phyloP scores from a whole-genome alignment of 2,888 invertebrate species.

The Ecdyonurus torrentis region DNA sequence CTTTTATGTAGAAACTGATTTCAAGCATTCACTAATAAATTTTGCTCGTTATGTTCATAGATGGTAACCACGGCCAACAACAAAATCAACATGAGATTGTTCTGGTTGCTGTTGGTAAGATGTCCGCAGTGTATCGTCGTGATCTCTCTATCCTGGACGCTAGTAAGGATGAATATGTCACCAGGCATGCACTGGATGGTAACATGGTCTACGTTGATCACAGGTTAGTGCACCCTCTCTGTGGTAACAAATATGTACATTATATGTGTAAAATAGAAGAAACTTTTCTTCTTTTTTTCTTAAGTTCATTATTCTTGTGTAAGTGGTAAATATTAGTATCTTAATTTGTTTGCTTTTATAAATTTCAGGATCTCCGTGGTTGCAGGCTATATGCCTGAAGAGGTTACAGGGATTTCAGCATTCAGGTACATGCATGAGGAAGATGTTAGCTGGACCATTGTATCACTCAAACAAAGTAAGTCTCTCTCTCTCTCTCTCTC shows the following conservation, averaged over 20 bases:
- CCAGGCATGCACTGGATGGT: conserved; percentile 76
- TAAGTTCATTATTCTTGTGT: too few species aligned
- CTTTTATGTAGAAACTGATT: too few species aligned
- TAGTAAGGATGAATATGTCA: conserved; percentile 71
- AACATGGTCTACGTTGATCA: conserved; percentile 82
- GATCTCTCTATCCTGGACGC: conserved; percentile 44
- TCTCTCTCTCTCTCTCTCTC: too few species aligned
- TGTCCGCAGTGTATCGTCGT: conserved; percentile 32
- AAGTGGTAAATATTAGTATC: too few species aligned
- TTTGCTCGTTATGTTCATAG: too few species aligned
- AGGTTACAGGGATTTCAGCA: conserved; percentile 73
- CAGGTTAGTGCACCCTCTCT: conserved; percentile 23
- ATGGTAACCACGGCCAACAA: too few species aligned
- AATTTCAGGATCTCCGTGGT: conserved; percentile 66
- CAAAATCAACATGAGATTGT: conserved; percentile 5
- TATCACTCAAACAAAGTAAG: conserved; percentile 70
- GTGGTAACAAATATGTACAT: too few species aligned
- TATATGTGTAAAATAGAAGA: not conserved
- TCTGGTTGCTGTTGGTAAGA: not conserved
- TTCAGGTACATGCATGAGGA: conserved; percentile 82
- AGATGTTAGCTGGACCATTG: conserved; percentile 76
- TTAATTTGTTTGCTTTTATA: too few species aligned
- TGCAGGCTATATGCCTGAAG: conserved; percentile 76
- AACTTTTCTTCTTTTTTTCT: too few species aligned
- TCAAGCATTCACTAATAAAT: too few species aligned